Evolutionary conservation across 2,113 vertebrate genomes (phyloP).

Genomic region (Megaptera novaeangliae): DNA sequence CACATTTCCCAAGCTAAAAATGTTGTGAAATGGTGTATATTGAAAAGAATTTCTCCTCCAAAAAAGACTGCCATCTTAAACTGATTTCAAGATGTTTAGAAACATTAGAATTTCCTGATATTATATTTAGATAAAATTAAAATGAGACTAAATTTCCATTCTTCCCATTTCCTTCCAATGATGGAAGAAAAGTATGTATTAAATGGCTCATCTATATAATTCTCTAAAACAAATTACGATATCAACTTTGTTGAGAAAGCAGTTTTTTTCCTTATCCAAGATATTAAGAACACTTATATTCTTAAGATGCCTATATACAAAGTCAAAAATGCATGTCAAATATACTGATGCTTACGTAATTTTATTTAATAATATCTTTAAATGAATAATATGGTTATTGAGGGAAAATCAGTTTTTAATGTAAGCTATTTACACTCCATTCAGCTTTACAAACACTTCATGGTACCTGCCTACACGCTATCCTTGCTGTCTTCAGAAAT

Average conservation of each 20-base stretch:
- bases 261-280: conserved; percentile 60
- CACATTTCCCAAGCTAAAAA: conserved; percentile 73
- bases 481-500: background rate
- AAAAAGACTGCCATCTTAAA: conserved; percentile 75
- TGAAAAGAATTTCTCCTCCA: conserved; percentile 73
- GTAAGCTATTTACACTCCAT: background rate
- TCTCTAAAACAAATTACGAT: conserved; percentile 75
- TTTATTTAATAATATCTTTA: background rate
- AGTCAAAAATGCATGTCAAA: background rate
- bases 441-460: background rate
- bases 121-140: conserved; percentile 80
- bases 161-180: conserved; percentile 76
- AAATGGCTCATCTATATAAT: conserved; percentile 76
- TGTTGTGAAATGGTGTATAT: conserved; percentile 72
- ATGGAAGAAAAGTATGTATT: conserved; percentile 76
- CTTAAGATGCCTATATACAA: conserved; percentile 9
- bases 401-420: background rate
- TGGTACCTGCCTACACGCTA: background rate
- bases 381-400: background rate
- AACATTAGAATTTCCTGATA: conserved; percentile 81
- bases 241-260: conserved; percentile 75
- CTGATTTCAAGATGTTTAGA: conserved; percentile 81
- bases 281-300: conserved; percentile 62
- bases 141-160: conserved; percentile 81
- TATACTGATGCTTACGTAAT: background rate